Evolutionary conservation across 2,113 vertebrate genomes (phyloP), one percentile per base, ranked within the genome.

Genomic region (Nibea coibor): DNA sequence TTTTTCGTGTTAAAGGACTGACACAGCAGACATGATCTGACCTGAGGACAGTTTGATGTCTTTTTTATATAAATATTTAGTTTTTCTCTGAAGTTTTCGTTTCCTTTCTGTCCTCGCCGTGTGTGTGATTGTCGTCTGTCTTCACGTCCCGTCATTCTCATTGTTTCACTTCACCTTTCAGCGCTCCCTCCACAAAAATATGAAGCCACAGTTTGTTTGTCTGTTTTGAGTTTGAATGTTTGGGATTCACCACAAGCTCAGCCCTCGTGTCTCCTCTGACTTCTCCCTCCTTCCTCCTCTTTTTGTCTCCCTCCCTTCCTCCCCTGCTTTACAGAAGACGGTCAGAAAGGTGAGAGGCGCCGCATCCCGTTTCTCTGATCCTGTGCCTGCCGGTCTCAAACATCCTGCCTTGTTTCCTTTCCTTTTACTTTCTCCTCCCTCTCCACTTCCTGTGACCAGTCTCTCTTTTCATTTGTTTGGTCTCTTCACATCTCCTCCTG

Each of bases 331-430:
- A 80, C 96, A 98, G 97, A 97, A 95, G 96, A 97, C 93, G 90
- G 93, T 96, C 89, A 96, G 95, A 95, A 97, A 98, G 96, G 96
- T 98, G 96, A 98, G 97, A 88, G 11, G 62, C 24, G 78, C 80
- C 28, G 12, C 2, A 42, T 87, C 63, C 39, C 5, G 1, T 64
- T 64, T 71, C 47, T 68, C 78, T 71, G 19, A 71, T 51, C 74
- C 31, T 17, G 66, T 66, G 22, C 61, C 64, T 42, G 12, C 72
- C n/a, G 4, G 45, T 66, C 35, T 45, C 39, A 0, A 35, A 26
- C 62, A 16, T 79, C 78, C 47, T 58, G 20, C 47, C 63, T 8
- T 17, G 45, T 50, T 70, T 76, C 20, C 15, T 48, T 48, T 72
- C 45, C 8, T 28, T 19, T 67, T 48, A 4, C 53, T 65, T 75